phyloP scores from a whole-genome alignment of 2,113 vertebrate species.

The Cebidichthys violaceus region DNA sequence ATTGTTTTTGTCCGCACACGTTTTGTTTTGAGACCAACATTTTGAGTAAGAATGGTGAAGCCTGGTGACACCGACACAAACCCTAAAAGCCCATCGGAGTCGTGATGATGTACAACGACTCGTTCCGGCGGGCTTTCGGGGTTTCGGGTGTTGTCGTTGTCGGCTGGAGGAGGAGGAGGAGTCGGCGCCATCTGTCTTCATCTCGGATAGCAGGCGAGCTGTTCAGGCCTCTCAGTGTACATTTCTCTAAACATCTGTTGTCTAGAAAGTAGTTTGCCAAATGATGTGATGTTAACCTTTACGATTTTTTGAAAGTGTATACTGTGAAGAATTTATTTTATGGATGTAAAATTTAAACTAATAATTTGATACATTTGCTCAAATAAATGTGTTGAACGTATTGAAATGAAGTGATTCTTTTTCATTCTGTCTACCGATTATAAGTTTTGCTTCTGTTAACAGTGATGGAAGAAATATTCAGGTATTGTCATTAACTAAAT shows the following conservation, averaged over 20 bases:
- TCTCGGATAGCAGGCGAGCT: not conserved
- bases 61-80: conserved; percentile 1
- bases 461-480: not conserved
- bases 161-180: conserved; percentile 35
- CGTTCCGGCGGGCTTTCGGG: conserved; percentile 14
- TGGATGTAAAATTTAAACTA: conserved; percentile 74
- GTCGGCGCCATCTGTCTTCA: conserved; percentile 43
- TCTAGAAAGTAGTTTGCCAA: conserved; percentile 74
- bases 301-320: conserved; percentile 64
- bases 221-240: conserved; percentile 43
- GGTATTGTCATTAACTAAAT: not conserved
- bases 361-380: conserved; percentile 83
- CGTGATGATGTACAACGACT: not conserved
- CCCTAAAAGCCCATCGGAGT: conserved; percentile 9
- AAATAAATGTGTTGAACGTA: conserved; percentile 81
- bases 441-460: not conserved
- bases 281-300: conserved; percentile 53
- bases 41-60: conserved; percentile 18
- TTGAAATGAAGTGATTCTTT: not conserved
- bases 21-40: conserved; percentile 21
- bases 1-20: conserved; percentile 13
- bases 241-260: conserved; percentile 53
- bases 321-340: conserved; percentile 81
- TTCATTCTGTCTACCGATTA: not conserved
- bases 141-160: conserved; percentile 34